Base-by-base conservation (phyloP, 2,797 vertebrate species). In the Lithobates pipiens region DNA sequence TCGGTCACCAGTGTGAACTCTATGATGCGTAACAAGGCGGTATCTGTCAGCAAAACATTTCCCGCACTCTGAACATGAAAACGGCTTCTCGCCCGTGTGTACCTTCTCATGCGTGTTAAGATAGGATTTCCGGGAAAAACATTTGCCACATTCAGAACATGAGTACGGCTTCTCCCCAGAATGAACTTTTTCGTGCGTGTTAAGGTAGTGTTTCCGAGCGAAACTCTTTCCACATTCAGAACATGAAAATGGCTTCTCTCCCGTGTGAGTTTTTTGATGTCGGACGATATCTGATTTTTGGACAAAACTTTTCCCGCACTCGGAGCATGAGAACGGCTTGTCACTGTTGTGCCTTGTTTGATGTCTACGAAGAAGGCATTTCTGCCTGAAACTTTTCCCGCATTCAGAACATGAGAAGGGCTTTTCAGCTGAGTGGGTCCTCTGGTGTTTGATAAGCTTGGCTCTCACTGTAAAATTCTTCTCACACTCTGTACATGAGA, bases 91-190 rank as follows among this genome's bases (percentile, higher is more conserved):
- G 1, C 90, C 90, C 0, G 90, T 91, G 34, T 91, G 90, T 77
- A 91, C 92, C 83, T 88, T 91, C 85, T 92, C 88, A 73, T 93
- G 92, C 77, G 91, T 92, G 74, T 87, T 91, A 68, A 93, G 91
- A 54, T 91, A 91, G 54, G 91, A 91, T 65, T 91, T 90, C 65
- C 91, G 91, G 70, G 90, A 92, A 79, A 93, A 93, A 16, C 90
- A 90, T 88, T 92, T 92, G 42, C 92, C 91, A 76, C 92, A 93
- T 76, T 86, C 87, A 25, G 84, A 76, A 77, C 87, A 89, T 0
- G 67, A 9, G 57, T 34, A 89, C 0, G 89, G 89, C 76, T 88
- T 89, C 67, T 89, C 88, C 0, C 84, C 86, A 0, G 88, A 83
- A 69, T 89, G 89, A 61, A 87, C 79, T 23, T 87, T 75, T 79